A percentile compares a stretch with the other conserved stretches of the same genome.
Conservation (phyloP, 2,797 vertebrate species). For the Rhodeus uyekii region DNA sequence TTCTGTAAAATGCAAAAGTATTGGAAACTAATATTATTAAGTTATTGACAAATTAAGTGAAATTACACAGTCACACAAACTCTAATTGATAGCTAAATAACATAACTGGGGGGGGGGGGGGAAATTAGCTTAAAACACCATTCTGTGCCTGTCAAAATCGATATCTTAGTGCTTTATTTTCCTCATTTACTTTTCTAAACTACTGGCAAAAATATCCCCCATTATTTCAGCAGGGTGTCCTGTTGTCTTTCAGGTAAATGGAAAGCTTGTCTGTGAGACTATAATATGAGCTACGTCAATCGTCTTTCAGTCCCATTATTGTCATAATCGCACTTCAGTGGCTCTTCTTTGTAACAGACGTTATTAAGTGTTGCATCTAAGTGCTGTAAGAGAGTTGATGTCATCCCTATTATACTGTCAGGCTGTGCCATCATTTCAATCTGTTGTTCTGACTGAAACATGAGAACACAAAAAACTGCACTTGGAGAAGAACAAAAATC, state of each 20-base stretch:
- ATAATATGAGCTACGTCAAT: slow-evolving; percentile 17
- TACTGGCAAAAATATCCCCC: not conserved
- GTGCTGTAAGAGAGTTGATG: not conserved
- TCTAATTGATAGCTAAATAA: not conserved
- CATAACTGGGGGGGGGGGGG: too few species aligned
- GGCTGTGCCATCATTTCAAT: not conserved
- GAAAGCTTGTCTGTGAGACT: not conserved
- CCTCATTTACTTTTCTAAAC: not conserved
- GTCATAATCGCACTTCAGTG: slow-evolving; percentile 39
- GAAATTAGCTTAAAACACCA: too few species aligned
- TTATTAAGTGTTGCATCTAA: slow-evolving; percentile 15
- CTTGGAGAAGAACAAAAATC: not conserved
- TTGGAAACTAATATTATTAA: not conserved
- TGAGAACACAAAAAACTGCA: slow-evolving; percentile 1
- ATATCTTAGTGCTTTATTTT: not conserved
- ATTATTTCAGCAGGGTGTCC: slow-evolving; percentile 21
- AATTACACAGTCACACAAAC: not conserved
- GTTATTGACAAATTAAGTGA: not conserved
- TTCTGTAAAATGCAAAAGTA: not conserved
- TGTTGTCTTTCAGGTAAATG: slow-evolving; percentile 18
- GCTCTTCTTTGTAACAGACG: slow-evolving; percentile 37
- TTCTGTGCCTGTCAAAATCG: not conserved
- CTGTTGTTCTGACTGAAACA: slow-evolving; percentile 5
- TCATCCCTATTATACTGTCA: slow-evolving; percentile 26
- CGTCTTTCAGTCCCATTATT: slow-evolving; percentile 40